Conservation (phyloP, 2,113 vertebrate species). For the Pycnonotus jocosus region DNA sequence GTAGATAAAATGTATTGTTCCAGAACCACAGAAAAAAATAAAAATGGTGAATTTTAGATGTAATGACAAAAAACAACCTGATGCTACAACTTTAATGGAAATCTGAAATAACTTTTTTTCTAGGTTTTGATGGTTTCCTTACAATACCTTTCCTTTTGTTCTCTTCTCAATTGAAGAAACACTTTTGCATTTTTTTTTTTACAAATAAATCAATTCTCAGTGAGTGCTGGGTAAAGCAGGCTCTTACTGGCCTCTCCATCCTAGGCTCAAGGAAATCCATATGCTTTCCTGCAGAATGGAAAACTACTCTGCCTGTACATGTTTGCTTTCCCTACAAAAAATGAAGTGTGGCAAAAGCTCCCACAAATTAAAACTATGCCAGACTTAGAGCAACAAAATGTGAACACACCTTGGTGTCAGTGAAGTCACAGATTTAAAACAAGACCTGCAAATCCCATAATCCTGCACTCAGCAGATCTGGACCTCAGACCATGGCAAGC, state of each 20-base stretch:
- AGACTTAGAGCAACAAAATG: not conserved
- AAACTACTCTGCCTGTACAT: not conserved
- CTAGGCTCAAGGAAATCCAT: not conserved
- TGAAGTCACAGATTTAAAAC: not conserved
- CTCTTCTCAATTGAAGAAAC: not conserved
- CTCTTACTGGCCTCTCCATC: not conserved
- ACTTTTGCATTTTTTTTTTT: not conserved
- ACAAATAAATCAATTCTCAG: not conserved
- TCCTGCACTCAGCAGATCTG: not conserved
- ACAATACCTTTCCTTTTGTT: not conserved
- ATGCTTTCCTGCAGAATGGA: not conserved
- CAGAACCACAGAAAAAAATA: not conserved
- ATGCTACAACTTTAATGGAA: not conserved
- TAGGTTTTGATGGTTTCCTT: not conserved
- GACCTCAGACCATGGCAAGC: not conserved
- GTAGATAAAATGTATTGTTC: not conserved
- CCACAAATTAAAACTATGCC: not conserved
- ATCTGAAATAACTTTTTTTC: not conserved
- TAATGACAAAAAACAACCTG: not conserved
- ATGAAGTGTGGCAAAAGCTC: not conserved
- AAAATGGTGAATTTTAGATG: not conserved
- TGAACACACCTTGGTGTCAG: not conserved
- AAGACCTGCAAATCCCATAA: not conserved
- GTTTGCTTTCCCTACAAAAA: not conserved
- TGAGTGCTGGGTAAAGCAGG: not conserved